These are phyloP conservation scores for Lepidonotus clava DNA, from an alignment of 2,888 invertebrate species.

Conservation along the genomic window DNA sequence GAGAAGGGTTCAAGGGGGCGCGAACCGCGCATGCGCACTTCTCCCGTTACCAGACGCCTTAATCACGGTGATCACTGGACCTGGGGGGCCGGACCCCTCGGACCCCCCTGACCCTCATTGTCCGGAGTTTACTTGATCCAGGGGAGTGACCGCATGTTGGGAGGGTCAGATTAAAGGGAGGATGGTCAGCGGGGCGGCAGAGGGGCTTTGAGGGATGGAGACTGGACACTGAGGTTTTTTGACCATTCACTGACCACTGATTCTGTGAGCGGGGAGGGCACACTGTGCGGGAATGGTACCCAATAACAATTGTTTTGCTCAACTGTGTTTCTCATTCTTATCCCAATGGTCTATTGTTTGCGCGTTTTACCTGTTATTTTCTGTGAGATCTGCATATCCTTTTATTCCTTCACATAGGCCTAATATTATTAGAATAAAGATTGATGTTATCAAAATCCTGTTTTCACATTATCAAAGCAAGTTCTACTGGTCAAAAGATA, in stretches of 20 bases:
- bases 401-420: too few relatives aligned
- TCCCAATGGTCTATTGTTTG: too few relatives aligned
- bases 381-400: too few relatives aligned
- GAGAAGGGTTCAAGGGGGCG: neutral
- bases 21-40: too few relatives aligned
- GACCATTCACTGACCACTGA: neutral
- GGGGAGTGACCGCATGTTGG: neutral
- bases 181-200: neutral
- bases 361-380: too few relatives aligned
- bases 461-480: too few relatives aligned
- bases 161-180: neutral
- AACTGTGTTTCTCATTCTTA: too few relatives aligned
- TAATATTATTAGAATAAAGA: too few relatives aligned
- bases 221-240: neutral
- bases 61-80: conserved; percentile 4
- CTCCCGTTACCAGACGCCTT: conserved; percentile 9
- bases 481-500: too few relatives aligned
- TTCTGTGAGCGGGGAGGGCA: neutral
- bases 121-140: neutral
- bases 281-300: too few relatives aligned
- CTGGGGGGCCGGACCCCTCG: neutral
- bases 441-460: too few relatives aligned
- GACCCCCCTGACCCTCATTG: neutral
- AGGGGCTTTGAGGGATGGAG: neutral
- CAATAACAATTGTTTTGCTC: too few relatives aligned